Evolutionary conservation across 2,113 vertebrate genomes (phyloP).

Genomic region (Hucho hucho): DNA sequence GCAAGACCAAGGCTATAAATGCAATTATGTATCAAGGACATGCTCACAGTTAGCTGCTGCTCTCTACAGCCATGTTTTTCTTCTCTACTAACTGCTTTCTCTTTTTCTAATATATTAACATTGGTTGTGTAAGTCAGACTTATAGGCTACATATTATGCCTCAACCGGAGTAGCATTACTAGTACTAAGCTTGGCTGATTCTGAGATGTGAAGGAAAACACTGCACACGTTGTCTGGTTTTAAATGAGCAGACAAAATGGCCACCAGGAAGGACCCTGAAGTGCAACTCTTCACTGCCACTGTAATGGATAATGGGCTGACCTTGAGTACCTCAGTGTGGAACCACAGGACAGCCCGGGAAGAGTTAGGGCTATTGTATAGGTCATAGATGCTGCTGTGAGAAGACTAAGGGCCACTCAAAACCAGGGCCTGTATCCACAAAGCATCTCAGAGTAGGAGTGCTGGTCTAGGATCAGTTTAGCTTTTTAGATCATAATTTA

Average conservation of each 20-base stretch:
- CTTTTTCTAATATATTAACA: no score
- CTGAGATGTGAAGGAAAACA: not conserved
- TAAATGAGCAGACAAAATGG: slow-evolving; percentile 12
- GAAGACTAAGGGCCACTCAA: no score
- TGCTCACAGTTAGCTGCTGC: not conserved
- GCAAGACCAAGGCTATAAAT: not conserved
- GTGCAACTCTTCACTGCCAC: not conserved
- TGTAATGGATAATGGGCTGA: not conserved
- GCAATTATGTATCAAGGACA: not conserved
- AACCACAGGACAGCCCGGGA: not conserved
- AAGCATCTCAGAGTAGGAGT: no score
- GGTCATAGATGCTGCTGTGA: no score
- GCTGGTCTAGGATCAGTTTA: no score
- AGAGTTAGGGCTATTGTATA: not conserved
- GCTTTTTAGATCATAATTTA: no score
- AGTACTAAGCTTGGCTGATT: not conserved
- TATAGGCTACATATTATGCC: no score
- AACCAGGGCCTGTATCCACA: no score
- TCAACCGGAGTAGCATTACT: no score
- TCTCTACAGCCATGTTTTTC: not conserved
- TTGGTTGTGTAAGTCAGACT: no score
- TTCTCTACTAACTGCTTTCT: not conserved
- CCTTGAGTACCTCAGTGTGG: not conserved
- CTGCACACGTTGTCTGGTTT: not conserved
- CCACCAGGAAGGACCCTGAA: not conserved